Evolutionary conservation across 2,888 invertebrate species (phyloP), one percentile per base, ranked within the genome.

Genomic region (Microctonus brassicae): DNA sequence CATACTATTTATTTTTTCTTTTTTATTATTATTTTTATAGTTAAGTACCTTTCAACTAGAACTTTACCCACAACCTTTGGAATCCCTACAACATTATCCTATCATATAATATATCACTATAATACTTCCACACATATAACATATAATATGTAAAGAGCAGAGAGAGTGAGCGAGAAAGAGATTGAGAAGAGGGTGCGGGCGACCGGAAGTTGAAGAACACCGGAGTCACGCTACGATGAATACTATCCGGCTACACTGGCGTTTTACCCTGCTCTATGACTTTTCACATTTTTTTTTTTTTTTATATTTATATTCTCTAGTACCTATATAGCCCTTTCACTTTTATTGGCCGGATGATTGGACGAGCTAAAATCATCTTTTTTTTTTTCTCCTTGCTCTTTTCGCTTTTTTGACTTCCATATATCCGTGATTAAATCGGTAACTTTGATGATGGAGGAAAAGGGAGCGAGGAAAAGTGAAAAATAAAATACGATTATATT

Each of bases 191-290:
- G 67, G 71, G 71, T 67, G 71, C 67, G 71, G 71, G 67, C 67
- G 55, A 55, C 62, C 71, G 71, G 71, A 71, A 71, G 67, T 47
- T 36, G 20, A 67, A 76, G 75, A 77, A 76, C 76, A 85, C 86
- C 86, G 86, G 86, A 86, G 83, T 84, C 84, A 86, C 85, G 87
- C 82, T 85, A 85, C 80, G 82, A 79, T 84, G 86, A 58, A 75
- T 74, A 74, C 74, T 75, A 76, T 76, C 76, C 77, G 77, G 77
- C 74, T 65, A 60, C 42, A 29, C 47, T 22, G 20, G 29, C 10
- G 22, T 60, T 68, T 61, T 61, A 33, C 29, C 47, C 22, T 68
- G 42, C 22, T 61, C 36, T 61, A 11, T 24, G 26, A 63, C 29
- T 58, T 34, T 66, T 57, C 17, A 34, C 11, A 13, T 63, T 29